These are phyloP conservation scores for Patiria pectinifera DNA, from an alignment of 53 echinoderm and acorn worm species.

Conservation along the genomic window DNA sequence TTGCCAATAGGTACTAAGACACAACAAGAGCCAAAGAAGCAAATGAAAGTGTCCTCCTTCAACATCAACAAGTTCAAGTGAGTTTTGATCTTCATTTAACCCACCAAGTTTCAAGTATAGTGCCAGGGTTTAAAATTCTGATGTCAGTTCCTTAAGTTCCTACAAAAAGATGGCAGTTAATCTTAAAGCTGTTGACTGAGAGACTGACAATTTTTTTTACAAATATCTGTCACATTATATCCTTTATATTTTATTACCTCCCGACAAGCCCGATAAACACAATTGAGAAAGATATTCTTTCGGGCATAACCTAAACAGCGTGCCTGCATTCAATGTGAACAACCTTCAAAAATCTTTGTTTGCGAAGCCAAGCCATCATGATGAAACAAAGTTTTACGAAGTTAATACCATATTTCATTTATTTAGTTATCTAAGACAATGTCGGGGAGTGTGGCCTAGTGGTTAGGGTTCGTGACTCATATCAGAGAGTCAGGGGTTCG, in stretches of 20 bases:
- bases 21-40: constrained; percentile 52
- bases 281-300: no score
- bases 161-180: background rate
- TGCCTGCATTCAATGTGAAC: no score
- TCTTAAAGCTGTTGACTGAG: background rate
- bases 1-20: constrained; percentile 34
- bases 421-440: background rate
- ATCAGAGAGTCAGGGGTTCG: no score
- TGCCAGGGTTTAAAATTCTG: background rate
- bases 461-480: background rate
- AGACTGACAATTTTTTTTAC: background rate
- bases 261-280: no score
- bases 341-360: no score
- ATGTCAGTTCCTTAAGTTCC: background rate
- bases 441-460: background rate
- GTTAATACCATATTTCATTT: background rate
- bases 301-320: no score
- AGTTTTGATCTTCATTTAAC: background rate
- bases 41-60: constrained; percentile 26
- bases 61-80: constrained; percentile 69
- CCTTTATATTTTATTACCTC: no score
- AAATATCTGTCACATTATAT: no score
- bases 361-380: no score
- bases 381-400: background rate
- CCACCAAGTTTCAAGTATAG: background rate